Evolutionary conservation across 1,140 invertebrate genomes (phyloP).

Genomic region (Drosophila arawakana): DNA sequence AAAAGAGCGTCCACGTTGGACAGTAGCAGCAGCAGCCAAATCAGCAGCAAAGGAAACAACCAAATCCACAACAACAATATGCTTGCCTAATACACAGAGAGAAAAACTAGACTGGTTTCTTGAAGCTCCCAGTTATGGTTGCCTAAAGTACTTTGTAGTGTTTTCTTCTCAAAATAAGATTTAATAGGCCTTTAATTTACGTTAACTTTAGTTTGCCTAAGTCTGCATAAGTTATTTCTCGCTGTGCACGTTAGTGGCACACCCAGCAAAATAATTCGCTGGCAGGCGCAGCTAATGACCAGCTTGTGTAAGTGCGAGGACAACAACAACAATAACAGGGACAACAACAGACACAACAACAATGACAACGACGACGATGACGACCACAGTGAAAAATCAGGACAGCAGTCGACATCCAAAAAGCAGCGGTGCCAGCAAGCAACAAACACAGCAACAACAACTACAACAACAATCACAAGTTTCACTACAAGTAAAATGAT

Average conservation of each 20-base stretch:
- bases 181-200: too few species aligned
- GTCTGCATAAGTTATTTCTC: too few species aligned
- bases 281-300: slow-evolving; percentile 78
- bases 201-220: too few species aligned
- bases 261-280: slow-evolving; percentile 75
- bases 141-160: too few species aligned
- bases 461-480: slow-evolving; percentile 69
- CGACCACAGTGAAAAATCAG: slow-evolving; percentile 62
- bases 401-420: slow-evolving; percentile 41
- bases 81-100: slow-evolving; percentile 23
- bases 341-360: slow-evolving; percentile 7
- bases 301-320: slow-evolving; percentile 74
- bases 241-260: slow-evolving; percentile 27
- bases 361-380: slow-evolving; percentile 28
- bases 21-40: slow-evolving; percentile 3
- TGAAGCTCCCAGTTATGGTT: too few species aligned
- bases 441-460: slow-evolving; percentile 27
- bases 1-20: slow-evolving; percentile 33
- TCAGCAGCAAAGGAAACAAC: slow-evolving; percentile 10
- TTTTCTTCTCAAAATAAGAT: too few species aligned
- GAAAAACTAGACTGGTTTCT: too few species aligned
- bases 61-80: slow-evolving; percentile 63
- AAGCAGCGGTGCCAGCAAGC: slow-evolving; percentile 22
- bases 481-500: slow-evolving; percentile 77
- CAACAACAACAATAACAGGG: not conserved